These are phyloP conservation scores for Ferdinandea cuprea DNA, from an alignment of 2,888 invertebrate genomes.

Conservation along the genomic window DNA sequence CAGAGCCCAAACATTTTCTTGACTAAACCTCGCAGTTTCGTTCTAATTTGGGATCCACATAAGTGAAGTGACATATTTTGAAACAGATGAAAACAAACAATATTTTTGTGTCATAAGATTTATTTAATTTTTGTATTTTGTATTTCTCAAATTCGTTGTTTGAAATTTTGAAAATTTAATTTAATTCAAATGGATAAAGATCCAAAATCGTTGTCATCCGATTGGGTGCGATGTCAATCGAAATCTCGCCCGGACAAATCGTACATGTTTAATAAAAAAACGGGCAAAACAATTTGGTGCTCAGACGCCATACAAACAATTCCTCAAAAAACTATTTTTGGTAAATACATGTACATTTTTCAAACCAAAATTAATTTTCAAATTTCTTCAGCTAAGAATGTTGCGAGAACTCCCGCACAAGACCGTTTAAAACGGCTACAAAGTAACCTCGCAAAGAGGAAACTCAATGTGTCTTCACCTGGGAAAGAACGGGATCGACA, in stretches of 20 bases:
- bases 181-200: constrained; percentile 28
- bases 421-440: constrained; percentile 79
- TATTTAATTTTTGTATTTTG: not conserved
- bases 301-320: constrained; percentile 10
- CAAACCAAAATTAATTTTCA: not conserved
- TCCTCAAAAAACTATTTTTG: constrained; percentile 42
- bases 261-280: constrained; percentile 77
- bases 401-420: constrained; percentile 75
- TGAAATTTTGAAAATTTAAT: not conserved
- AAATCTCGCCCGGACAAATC: constrained; percentile 70
- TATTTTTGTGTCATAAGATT: no score
- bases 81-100: no score
- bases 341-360: constrained; percentile 3
- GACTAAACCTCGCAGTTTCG: no score
- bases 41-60: no score
- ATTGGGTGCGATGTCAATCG: constrained; percentile 75
- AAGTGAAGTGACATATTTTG: no score
- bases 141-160: not conserved
- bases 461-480: constrained; percentile 17
- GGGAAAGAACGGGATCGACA: not conserved
- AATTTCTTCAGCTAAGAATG: constrained; percentile 7
- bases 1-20: no score
- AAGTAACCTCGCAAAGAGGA: constrained; percentile 70
- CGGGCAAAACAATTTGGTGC: constrained; percentile 76
- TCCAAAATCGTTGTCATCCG: not conserved